Conservation (phyloP, 2,888 invertebrate genomes). For the Nymphalis polychloros region DNA sequence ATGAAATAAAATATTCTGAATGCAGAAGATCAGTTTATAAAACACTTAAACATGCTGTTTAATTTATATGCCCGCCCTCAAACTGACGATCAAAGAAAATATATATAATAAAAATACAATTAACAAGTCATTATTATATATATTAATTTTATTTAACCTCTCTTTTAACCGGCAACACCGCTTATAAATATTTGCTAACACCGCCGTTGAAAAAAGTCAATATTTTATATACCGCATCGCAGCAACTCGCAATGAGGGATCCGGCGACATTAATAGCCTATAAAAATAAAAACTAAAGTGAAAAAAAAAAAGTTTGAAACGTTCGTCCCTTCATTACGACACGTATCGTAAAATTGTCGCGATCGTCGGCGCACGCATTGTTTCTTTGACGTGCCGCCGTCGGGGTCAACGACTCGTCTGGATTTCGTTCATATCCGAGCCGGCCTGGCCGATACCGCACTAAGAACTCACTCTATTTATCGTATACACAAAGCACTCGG, state of each 20-base stretch:
- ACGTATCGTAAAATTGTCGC: constrained; percentile 45
- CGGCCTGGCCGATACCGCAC: constrained; percentile 31
- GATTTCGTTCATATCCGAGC: constrained; percentile 74
- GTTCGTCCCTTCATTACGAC: constrained; percentile 41
- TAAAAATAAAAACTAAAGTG: constrained; percentile 36
- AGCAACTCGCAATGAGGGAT: constrained; percentile 26
- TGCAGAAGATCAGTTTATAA: constrained; percentile 26
- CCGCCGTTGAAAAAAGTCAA: constrained; percentile 7
- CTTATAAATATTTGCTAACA: constrained; percentile 26
- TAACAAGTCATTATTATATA: constrained; percentile 24
- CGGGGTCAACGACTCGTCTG: constrained; percentile 76
- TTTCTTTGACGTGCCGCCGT: constrained; percentile 74
- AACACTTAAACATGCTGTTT: constrained; percentile 30
- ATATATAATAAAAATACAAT: constrained; percentile 12
- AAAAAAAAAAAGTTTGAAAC: constrained; percentile 34
- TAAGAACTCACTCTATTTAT: constrained; percentile 25
- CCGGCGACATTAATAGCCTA: constrained; percentile 34
- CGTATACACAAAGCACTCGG: constrained; percentile 12
- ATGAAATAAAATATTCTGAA: constrained; percentile 4
- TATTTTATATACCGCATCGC: constrained; percentile 16
- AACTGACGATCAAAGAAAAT: constrained; percentile 21
- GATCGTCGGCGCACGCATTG: constrained; percentile 62
- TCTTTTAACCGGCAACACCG: constrained; percentile 10
- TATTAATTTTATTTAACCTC: constrained; percentile 20
- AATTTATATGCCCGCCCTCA: constrained; percentile 25